Evolutionary conservation across 2,888 invertebrate genomes (phyloP).

Genomic region (Eupithecia insigniata): DNA sequence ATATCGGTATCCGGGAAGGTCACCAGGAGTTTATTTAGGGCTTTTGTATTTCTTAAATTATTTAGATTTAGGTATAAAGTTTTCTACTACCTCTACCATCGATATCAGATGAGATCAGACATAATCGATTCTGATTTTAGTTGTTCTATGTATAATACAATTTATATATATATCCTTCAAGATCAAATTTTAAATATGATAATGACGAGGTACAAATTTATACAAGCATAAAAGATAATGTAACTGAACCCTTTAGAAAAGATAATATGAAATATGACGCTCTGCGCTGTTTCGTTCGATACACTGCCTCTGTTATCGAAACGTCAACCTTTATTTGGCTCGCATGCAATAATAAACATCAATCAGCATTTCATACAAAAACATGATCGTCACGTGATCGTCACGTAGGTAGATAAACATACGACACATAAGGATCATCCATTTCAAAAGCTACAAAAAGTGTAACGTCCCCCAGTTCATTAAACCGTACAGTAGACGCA

Average conservation of each 20-base stretch:
- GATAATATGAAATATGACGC: conserved; percentile 17
- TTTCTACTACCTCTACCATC: too few species aligned
- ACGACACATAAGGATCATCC: conserved; percentile 35
- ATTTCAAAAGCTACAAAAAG: conserved; percentile 44
- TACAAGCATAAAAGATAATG: neutral
- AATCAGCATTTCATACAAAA: conserved; percentile 23
- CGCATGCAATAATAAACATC: neutral
- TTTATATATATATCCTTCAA: neutral
- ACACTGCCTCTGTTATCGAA: conserved; percentile 15
- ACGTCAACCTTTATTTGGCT: conserved; percentile 19
- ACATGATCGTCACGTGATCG: conserved; percentile 43
- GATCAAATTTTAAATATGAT: neutral
- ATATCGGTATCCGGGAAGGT: too few species aligned
- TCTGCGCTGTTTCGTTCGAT: conserved; percentile 17
- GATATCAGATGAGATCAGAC: too few species aligned
- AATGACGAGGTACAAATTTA: neutral
- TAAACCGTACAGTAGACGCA: conserved; percentile 42
- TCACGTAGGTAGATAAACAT: conserved; percentile 34
- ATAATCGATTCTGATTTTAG: too few species aligned
- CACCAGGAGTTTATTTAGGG: too few species aligned
- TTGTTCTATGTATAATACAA: too few species aligned
- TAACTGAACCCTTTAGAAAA: neutral
- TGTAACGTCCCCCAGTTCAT: conserved; percentile 54
- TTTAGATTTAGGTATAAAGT: too few species aligned
- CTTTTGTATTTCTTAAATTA: neutral